Evolutionary conservation across 2,888 invertebrate genomes (phyloP).

Genomic region (Nasonia oneida): DNA sequence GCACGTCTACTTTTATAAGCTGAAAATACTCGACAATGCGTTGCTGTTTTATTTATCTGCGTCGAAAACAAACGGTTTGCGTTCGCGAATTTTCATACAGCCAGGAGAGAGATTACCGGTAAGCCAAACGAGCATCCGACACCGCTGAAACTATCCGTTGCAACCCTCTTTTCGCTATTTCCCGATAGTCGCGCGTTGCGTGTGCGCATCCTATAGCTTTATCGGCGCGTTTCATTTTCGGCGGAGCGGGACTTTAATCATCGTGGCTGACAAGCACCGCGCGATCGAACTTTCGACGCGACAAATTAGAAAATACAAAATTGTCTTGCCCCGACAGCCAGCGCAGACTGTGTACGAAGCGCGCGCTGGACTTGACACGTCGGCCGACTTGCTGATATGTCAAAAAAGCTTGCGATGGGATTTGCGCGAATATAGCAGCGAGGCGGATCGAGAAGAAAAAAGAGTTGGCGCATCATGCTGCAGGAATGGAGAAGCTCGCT

Average conservation of each 20-base stretch:
- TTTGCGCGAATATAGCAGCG: neutral
- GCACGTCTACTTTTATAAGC: too few relatives aligned
- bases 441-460: neutral
- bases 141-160: too few relatives aligned
- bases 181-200: neutral
- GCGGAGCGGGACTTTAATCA: conserved; percentile 35
- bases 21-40: too few relatives aligned
- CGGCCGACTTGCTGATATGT: neutral
- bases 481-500: neutral
- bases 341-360: neutral
- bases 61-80: too few relatives aligned
- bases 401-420: conserved; percentile 30
- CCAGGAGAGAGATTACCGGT: neutral
- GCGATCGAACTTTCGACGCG: conserved; percentile 26
- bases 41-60: too few relatives aligned
- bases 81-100: too few relatives aligned
- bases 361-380: conserved; percentile 10
- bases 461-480: neutral
- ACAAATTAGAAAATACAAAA: conserved; percentile 47
- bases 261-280: neutral
- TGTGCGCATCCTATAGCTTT: too few relatives aligned
- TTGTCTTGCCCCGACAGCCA: neutral
- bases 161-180: neutral
- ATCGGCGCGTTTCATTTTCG: conserved; percentile 12
- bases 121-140: neutral